Evolutionary conservation across 1,140 invertebrate species (phyloP), one percentile per base, ranked within the genome.

Genomic region (Acromyrmex heyeri): DNA sequence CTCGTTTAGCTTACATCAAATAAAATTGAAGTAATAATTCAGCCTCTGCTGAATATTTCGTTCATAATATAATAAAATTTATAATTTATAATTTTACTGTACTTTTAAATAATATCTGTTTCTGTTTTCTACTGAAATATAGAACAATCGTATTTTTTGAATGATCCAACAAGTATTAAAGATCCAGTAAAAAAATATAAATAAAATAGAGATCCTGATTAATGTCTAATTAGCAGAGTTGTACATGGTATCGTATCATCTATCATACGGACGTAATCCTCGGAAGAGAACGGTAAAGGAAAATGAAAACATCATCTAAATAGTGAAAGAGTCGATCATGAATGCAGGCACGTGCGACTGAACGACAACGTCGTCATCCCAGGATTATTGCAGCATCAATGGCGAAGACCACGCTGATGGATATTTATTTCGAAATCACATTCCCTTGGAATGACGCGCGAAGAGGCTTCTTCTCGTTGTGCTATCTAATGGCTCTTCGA

Each of bases 181-280:
- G 18, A 50, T 4, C 3, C 34, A 30, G 8, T 53, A 62, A 21
- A 48, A n/a, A 85, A 70, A 64, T 75, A 78, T 59, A 77, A 70
- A 73, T 90, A 88, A 91, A 91, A 81, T 10, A 89, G 69, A 61
- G 3, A 21, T 57, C n/a, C n/a, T 57, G 81, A 92, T 92, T 91
- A 92, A 91, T 44, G 72, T 91, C 91, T 91, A 92, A 91, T 93
- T 92, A 93, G 87, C 59, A 70, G 65, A 70, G 65, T 86, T 83
- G 67, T 88, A 90, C 89, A 78, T 91, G 91, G 79, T 78, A 69
- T 88, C 73, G 86, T 81, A 85, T 90, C 89, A 92, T 93, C 89
- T 86, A 92, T 93, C 92, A 92, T 64, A 82, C 24, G 5, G 53
- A 67, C 69, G 82, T 73, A 73, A 72, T 78, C 18, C 61, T 38